Evolutionary conservation across 1,140 invertebrate genomes (phyloP), one percentile per base, ranked within the genome.

Genomic region (Drosophila melanica): DNA sequence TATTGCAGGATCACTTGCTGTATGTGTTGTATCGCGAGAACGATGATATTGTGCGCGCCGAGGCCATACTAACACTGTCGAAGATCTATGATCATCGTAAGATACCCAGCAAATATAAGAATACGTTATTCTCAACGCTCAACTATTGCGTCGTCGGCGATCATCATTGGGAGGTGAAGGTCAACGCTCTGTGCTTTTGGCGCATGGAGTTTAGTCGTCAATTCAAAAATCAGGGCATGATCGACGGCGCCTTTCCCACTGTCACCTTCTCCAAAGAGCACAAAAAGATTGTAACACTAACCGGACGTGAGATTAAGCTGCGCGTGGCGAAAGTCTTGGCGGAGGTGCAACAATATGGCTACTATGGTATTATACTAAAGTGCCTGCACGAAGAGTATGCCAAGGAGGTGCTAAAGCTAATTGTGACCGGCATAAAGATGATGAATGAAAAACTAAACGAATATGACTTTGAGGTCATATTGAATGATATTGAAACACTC

Each of bases 101-200:
- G 77, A 94, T 96, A 79, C 91, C 93, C 44, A 74, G 87, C 0
- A 81, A 90, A 18, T 92, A 93, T 57, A 92, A 92, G 53, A 85
- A 93, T 37, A 90, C 79, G 0, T 71, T 94, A 0, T 94, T 94
- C 60, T 93, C 94, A 44, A 92, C 93, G 4, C 95, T 96, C 93
- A 93, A 93, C 3, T 92, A 93, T 16, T 94, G 95, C 9, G 94
- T 95, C 7, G 92, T 95, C 0, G 93, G 93, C 4, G 96, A 97
- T 91, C 93, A 96, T 45, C 95, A 97, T 78, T 96, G 96, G 95
- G 96, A 97, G 91, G 96, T 96, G 0, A 96, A 96, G 90, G 78
- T 95, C 0, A 94, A 94, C 53, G 95, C 95, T 0, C 79, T 97
- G 0, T 92, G 94, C 48, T 96, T 95, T 72, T 97, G 96, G 96